These are phyloP conservation scores for Osedax fenrisi DNA, from an alignment of 2,888 invertebrate genomes.

Conservation along the genomic window DNA sequence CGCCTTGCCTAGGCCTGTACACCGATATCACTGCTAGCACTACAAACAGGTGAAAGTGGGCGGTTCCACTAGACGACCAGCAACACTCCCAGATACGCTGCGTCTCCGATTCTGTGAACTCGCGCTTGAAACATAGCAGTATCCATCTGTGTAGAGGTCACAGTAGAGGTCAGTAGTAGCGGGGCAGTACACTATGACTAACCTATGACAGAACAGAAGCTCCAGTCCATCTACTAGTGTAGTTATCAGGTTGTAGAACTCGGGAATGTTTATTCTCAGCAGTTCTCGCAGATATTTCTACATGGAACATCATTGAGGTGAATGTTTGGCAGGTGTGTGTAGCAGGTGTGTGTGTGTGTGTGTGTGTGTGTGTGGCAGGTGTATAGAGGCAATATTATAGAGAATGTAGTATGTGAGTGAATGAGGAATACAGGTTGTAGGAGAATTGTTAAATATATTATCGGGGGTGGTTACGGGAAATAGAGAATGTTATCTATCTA, in stretches of 20 bases:
- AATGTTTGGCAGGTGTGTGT: too few species aligned
- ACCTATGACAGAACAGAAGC: constrained; percentile 76
- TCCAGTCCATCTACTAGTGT: constrained; percentile 71
- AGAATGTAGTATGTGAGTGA: too few species aligned
- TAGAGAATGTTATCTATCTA: too few species aligned
- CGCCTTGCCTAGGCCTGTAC: constrained; percentile 56
- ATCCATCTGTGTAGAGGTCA: constrained; percentile 59
- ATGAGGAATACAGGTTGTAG: too few species aligned
- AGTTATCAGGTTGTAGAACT: constrained; percentile 72
- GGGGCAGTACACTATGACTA: neutral
- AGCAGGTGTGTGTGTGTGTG: too few species aligned
- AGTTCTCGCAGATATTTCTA: constrained; percentile 71
- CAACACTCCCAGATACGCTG: constrained; percentile 89
- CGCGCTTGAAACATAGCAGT: constrained; percentile 71
- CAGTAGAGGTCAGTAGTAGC: neutral
- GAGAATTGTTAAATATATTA: too few species aligned
- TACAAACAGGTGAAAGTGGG: constrained; percentile 86
- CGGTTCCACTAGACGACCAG: constrained; percentile 89
- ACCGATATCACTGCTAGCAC: constrained; percentile 82
- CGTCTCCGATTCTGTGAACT: constrained; percentile 76
- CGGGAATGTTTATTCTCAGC: constrained; percentile 75
- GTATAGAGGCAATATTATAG: too few species aligned
- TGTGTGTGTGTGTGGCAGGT: too few species aligned
- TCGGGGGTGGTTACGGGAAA: too few species aligned
- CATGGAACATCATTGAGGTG: too few species aligned